Evolutionary conservation across 2,888 invertebrate species (phyloP), one percentile per base, ranked within the genome.

Genomic region (Lasioglossum zephyrum): DNA sequence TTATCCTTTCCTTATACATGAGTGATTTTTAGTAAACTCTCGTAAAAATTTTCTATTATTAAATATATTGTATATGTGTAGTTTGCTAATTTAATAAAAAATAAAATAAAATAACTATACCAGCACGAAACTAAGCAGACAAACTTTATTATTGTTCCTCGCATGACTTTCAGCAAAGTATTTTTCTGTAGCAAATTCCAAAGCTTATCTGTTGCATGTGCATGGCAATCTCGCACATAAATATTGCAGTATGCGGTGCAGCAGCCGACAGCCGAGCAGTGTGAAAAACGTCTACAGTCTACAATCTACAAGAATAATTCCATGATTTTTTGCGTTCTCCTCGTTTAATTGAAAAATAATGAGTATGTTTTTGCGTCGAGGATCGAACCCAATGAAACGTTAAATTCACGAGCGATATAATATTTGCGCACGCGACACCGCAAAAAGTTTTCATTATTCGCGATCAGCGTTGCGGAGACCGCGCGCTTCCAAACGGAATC

Each of bases 401-500:
- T 18, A 36, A 76, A 44, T 26, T 39, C 13, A 39, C 6, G 22
- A 76, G 44, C n/a, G 16, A 44, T 44, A 16, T 44, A 16, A 16
- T 44, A 44, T 53, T 66, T 31, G 36, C n/a, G 57, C 66, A 47
- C 39, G 69, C 53, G 41, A 18, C 26, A 31, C 6, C 0, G 63
- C 49, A 73, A 44, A 44, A 75, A 60, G 77, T 69, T 57, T 57
- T n/a, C 22, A 26, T 26, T 73, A 47, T 44, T 4, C 44, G n/a
- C 47, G 49, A 83, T 70, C 60, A 70, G 60, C 49, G 49, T 31
- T 44, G 36, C 22, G 36, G 36, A 36, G 26, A 70, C 36, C 18
- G 26, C 47, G 66, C 49, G 70, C 36, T 70, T 74, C 26, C 63
- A 57, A 69, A 77, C 72, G 74, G 66, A 31, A 70, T 75, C 44